phyloP scores from a whole-genome alignment of 2,888 invertebrate genomes.

The Macrophya annulata region DNA sequence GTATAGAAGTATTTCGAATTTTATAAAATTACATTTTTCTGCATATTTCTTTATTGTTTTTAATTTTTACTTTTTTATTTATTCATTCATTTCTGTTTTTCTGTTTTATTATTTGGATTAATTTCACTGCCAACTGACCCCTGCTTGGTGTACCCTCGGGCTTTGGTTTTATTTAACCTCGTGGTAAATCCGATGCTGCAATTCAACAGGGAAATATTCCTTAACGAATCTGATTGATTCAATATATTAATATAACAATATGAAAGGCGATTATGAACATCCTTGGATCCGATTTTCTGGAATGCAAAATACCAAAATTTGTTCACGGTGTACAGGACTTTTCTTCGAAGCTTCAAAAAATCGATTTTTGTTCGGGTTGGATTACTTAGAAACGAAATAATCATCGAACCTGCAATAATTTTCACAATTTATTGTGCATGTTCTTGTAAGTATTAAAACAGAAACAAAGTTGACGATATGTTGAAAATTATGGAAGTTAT shows the following conservation, averaged over 20 bases:
- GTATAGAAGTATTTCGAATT: not conserved
- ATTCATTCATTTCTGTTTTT: constrained; percentile 35
- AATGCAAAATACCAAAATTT: not conserved
- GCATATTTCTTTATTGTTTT: not conserved
- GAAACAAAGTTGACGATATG: too few relatives aligned
- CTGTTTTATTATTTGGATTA: not conserved
- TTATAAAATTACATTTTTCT: not conserved
- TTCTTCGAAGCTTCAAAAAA: too few relatives aligned
- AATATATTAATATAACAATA: not conserved
- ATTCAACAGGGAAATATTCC: too few relatives aligned
- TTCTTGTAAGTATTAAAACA: too few relatives aligned
- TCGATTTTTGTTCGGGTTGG: too few relatives aligned
- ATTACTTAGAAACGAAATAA: too few relatives aligned
- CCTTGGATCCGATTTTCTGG: not conserved
- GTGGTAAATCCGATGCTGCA: not conserved
- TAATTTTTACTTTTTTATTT: not conserved
- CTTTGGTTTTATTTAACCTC: not conserved
- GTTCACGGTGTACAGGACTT: too few relatives aligned
- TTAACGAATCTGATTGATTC: not conserved
- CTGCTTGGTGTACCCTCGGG: not conserved
- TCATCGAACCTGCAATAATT: too few relatives aligned
- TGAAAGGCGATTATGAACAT: not conserved
- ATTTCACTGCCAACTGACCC: not conserved
- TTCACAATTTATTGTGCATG: too few relatives aligned
- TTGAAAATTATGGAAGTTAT: too few relatives aligned